Evolutionary conservation across 2,113 vertebrate species (phyloP).

Genomic region (Microcebus murinus): DNA sequence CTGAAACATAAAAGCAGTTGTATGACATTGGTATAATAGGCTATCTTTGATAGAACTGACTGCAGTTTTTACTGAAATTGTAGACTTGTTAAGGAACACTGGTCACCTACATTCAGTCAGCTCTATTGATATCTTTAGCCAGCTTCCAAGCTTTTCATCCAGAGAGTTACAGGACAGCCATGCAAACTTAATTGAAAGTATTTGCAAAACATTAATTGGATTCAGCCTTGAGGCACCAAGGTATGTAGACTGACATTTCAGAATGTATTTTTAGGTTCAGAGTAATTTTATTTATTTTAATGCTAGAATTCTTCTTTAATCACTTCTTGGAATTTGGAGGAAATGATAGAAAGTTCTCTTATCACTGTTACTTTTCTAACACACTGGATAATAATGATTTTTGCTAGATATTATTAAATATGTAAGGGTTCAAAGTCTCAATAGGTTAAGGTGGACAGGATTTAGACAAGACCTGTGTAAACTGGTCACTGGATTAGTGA

Average conservation of each 20-base stretch:
- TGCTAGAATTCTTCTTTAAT: slow-evolving; percentile 41
- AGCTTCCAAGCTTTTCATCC: slow-evolving; percentile 29
- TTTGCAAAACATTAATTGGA: slow-evolving; percentile 48
- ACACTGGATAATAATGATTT: neutral
- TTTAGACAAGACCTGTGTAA: slow-evolving; percentile 13
- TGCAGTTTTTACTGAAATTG: neutral
- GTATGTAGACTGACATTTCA: slow-evolving; percentile 39
- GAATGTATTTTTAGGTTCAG: slow-evolving; percentile 52
- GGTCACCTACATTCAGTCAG: neutral
- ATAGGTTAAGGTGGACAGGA: neutral
- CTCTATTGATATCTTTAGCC: slow-evolving; percentile 31
- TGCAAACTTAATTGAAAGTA: slow-evolving; percentile 47
- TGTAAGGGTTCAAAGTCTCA: neutral
- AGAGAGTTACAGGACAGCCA: slow-evolving; percentile 24
- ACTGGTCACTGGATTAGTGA: neutral
- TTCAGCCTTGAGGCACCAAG: slow-evolving; percentile 28
- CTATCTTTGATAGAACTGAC: slow-evolving; percentile 19
- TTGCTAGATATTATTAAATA: neutral
- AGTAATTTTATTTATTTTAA: slow-evolving; percentile 47
- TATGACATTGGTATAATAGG: neutral
- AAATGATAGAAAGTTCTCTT: slow-evolving; percentile 1
- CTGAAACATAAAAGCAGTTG: neutral
- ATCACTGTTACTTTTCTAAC: neutral
- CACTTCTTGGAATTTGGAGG: slow-evolving; percentile 26
- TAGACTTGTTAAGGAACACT: slow-evolving; percentile 23